Base-by-base conservation (phyloP, 2,797 vertebrate genomes). In the Tiaroga cobitis region DNA sequence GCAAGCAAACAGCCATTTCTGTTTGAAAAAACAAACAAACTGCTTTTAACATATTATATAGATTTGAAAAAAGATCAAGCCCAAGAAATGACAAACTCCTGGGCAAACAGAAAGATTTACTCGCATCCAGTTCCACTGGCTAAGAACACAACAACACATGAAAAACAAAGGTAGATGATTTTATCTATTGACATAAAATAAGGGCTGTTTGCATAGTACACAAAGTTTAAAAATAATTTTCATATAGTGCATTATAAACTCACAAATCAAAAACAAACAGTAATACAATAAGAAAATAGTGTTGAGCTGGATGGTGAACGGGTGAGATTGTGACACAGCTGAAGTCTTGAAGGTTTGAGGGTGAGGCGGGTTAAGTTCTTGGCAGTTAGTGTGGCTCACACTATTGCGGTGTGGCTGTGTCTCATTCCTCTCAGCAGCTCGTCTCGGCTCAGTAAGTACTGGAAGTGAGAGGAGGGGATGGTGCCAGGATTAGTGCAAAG, bases 401-500 rank as follows among this genome's bases (percentile, higher is more conserved):
- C 91, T 26, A 93, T 89, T 5, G 90, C 91, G 15, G 88, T 93
- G 88, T 92, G 91, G 89, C 92, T 90, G 54, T 80, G 94, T 88
- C 91, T 92, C 91, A 93, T 94, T 92, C 97, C 95, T 13, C 95
- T 96, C 92, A 95, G 92, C 88, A 95, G 91, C 92, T 97, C 95
- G 70, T 98, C 97, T 86, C 92, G 94, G 90, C 95, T 96, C 86
- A 98, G 92, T 94, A 97, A 95, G 0, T 94, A 96, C 97, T 98
- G 96, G 34, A 96, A 96, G 93, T 91, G 90, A 92, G 88, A 95
- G 56, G 90, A 88, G 70, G 80, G 29, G 89, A 73, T 65, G 81
- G 73, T 88, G 87, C 69, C 72, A 74, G 86, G 80, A 83, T 89
- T 88, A 88, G 79, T 26, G 21, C 34, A 43, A 80, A 85, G 68